Conservation (phyloP, 2,797 vertebrate genomes). For the Selene dorsalis region DNA sequence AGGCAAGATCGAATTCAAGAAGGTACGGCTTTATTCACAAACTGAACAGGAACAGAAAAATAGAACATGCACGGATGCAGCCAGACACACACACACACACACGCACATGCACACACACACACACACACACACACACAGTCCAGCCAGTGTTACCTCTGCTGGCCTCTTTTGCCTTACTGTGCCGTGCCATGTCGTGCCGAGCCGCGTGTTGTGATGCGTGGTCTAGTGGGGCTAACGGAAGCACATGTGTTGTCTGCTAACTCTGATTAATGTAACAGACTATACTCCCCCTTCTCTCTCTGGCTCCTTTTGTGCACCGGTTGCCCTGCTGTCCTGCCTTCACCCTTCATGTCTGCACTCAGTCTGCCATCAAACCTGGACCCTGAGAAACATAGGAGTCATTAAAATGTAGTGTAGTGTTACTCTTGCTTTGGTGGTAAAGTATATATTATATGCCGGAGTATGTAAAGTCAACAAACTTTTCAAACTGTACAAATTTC, state of each 20-base stretch:
- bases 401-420: slow-evolving; percentile 33
- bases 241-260: slow-evolving; percentile 81
- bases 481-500: background rate
- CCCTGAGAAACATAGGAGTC: slow-evolving; percentile 13
- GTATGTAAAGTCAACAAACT: slow-evolving; percentile 10
- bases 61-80: background rate
- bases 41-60: slow-evolving; percentile 10
- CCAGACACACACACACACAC: slow-evolving; percentile 7
- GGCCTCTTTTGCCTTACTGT: slow-evolving; percentile 59
- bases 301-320: slow-evolving; percentile 36
- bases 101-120: slow-evolving; percentile 9
- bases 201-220: slow-evolving; percentile 73
- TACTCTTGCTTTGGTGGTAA: slow-evolving; percentile 18
- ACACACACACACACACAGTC: slow-evolving; percentile 23
- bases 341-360: slow-evolving; percentile 60
- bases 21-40: background rate
- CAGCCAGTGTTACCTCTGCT: slow-evolving; percentile 58
- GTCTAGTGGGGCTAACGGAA: slow-evolving; percentile 69
- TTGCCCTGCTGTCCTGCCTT: slow-evolving; percentile 66
- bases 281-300: slow-evolving; percentile 54
- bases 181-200: slow-evolving; percentile 68
- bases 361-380: slow-evolving; percentile 39
- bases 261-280: slow-evolving; percentile 79
- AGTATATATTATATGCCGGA: background rate
- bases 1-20: slow-evolving; percentile 14